These are phyloP conservation scores for Eidolon helvum DNA, from an alignment of 2,113 vertebrate species.

Conservation along the genomic window DNA sequence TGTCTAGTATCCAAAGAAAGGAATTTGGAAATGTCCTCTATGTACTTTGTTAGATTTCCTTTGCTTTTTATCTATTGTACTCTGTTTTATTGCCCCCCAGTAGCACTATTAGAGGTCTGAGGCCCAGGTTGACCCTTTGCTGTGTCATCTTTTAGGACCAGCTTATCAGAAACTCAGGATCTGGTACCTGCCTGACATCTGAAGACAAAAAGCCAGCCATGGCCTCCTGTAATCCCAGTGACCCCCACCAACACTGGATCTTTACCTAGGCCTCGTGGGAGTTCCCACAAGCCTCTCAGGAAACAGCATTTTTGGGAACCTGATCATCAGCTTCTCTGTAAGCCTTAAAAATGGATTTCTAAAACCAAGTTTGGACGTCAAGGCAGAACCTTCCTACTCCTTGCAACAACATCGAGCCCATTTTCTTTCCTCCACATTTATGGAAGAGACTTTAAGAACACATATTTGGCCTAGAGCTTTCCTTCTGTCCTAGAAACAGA, in stretches of 20 bases:
- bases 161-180: constrained; percentile 88
- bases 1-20: not conserved
- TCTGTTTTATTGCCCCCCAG: too few relatives aligned
- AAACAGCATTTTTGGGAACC: not conserved
- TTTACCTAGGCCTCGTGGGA: constrained; percentile 83
- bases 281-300: constrained; percentile 5
- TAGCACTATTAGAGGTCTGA: not conserved
- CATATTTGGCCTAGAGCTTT: not conserved
- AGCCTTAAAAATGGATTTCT: not conserved
- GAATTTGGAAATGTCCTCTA: not conserved
- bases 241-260: constrained; percentile 89
- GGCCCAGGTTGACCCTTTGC: not conserved
- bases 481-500: not conserved
- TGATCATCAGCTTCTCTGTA: not conserved
- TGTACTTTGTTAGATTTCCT: not conserved
- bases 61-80: not conserved
- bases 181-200: constrained; percentile 86
- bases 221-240: constrained; percentile 82
- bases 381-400: not conserved
- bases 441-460: not conserved
- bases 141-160: constrained; percentile 81
- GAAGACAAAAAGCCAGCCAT: constrained; percentile 82
- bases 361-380: not conserved
- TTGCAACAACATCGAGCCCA: not conserved
- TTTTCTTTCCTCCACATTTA: not conserved